Base-by-base conservation (phyloP, 2,113 vertebrate species). In the Hippolais icterina region DNA sequence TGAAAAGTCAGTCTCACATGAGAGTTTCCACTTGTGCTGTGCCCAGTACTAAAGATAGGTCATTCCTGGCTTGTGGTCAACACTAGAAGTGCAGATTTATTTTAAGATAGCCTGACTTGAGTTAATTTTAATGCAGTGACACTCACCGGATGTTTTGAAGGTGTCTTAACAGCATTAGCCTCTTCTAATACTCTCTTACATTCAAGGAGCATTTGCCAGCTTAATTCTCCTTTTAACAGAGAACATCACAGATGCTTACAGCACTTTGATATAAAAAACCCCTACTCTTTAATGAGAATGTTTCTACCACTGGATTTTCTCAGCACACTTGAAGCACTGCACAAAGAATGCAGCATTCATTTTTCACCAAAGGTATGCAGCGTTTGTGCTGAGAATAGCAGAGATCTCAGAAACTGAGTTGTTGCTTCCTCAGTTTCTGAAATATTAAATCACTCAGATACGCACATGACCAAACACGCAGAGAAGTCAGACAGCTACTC, bases 111-210 rank as follows among this genome's bases (percentile, higher is more conserved):
- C 71, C 69, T 86, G 92, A 92, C 83, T 86, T 76, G 65, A 93
- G 82, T 86, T 93, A 71, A 79, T 92, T 96, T 92, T 89, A 89
- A 96, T 71, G 83, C 90, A 82, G 31, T 92, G 94, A 89, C 80
- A 76, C 75, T 96, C 82, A 93, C 83, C 83, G 33, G 92, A 90
- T 92, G 94, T 95, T 96, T 69, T 93, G 80, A 94, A 84, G 60
- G 89, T 66, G 52, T 81, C 93, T 90, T 83, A 89, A 83, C 76
- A 94, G 69, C 20, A 23, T 89, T 24, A 74, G 20, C 41, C 50
- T 69, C 82, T 79, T 68, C 78, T 92, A 94, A 94, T 52, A 72
- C 9, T 0, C 37, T 68, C 25, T 24, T 77, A 60, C 46, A 50
- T 6, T 75, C 50, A 63, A 63, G 47, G 66, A 89, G 60, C 53